Percentiles rank a stretch among this genome's conserved stretches.
Evolutionary conservation across 2,888 invertebrate genomes (phyloP).

Genomic region (Petrophora chlorosata): DNA sequence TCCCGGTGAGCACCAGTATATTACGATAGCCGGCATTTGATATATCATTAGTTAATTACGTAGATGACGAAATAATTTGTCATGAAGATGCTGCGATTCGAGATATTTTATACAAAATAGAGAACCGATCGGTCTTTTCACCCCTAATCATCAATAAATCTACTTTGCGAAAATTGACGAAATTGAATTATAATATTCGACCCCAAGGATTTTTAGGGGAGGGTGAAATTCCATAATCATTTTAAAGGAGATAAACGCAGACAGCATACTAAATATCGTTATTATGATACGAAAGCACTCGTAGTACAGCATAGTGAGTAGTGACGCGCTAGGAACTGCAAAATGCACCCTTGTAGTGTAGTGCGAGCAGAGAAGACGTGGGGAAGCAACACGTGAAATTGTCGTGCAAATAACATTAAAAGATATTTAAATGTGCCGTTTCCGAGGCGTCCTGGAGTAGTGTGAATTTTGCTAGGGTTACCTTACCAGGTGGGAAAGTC

Average conservation of each 20-base stretch:
- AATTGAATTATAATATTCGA: conserved; percentile 23
- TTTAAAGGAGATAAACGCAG: no score
- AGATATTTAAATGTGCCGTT: conserved; percentile 28
- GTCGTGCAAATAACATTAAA: conserved; percentile 28
- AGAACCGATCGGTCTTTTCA: conserved; percentile 7
- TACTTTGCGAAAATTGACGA: conserved; percentile 25
- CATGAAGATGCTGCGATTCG: no score
- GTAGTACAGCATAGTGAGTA: no score
- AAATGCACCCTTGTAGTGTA: conserved; percentile 4
- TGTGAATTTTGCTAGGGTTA: conserved; percentile 19
- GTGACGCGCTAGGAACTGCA: conserved; percentile 1
- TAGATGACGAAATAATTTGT: conserved; percentile 5
- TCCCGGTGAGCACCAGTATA: conserved; percentile 40
- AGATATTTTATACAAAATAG: conserved; percentile 17
- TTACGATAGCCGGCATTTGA: conserved; percentile 35
- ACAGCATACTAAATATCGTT: no score
- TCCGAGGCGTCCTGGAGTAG: conserved; percentile 18
- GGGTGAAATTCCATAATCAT: conserved; percentile 5
- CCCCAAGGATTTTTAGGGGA: conserved; percentile 6
- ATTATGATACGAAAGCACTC: no score
- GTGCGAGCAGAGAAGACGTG: conserved; percentile 20
- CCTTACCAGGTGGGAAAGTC: background rate
- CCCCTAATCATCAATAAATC: conserved; percentile 24
- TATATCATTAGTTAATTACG: conserved; percentile 4
- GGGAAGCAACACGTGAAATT: conserved; percentile 29